Conservation (phyloP, 2,888 invertebrate genomes). For the Colletes collaris region DNA sequence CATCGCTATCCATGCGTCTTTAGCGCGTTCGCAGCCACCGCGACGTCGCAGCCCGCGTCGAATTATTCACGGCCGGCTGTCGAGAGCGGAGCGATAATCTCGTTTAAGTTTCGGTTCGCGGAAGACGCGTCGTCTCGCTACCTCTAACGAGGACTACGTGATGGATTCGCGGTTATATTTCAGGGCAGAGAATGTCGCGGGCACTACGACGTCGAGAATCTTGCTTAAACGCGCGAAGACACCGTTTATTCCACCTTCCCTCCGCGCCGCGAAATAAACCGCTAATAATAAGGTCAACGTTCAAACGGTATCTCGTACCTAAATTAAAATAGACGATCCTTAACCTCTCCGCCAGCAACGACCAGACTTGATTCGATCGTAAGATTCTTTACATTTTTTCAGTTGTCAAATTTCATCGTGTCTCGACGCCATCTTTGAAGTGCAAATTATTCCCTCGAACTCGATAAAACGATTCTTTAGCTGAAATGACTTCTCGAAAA, state of each 20-base stretch:
- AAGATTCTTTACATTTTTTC: too few species aligned
- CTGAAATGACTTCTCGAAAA: too few species aligned
- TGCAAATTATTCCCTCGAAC: too few species aligned
- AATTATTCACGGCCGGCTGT: constrained; percentile 71
- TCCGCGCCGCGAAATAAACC: constrained; percentile 17
- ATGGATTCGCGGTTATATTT: constrained; percentile 70
- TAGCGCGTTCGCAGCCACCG: constrained; percentile 1
- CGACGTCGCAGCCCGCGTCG: constrained; percentile 55
- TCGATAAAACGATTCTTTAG: too few species aligned
- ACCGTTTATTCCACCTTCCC: neutral
- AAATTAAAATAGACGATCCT: too few species aligned
- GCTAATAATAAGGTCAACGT: constrained; percentile 48
- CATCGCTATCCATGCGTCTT: constrained; percentile 53
- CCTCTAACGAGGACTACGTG: constrained; percentile 58
- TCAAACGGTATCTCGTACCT: too few species aligned
- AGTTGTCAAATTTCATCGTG: too few species aligned
- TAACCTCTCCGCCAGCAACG: too few species aligned
- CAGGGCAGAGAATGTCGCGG: constrained; percentile 39
- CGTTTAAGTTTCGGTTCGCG: constrained; percentile 67
- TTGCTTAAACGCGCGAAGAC: constrained; percentile 39
- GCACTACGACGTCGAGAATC: constrained; percentile 21
- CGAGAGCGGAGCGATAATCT: constrained; percentile 65
- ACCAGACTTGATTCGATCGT: too few species aligned
- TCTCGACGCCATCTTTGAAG: too few species aligned
- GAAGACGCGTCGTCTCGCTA: constrained; percentile 53